Base-by-base conservation (phyloP, 2,113 vertebrate genomes). In the Scortum barcoo region DNA sequence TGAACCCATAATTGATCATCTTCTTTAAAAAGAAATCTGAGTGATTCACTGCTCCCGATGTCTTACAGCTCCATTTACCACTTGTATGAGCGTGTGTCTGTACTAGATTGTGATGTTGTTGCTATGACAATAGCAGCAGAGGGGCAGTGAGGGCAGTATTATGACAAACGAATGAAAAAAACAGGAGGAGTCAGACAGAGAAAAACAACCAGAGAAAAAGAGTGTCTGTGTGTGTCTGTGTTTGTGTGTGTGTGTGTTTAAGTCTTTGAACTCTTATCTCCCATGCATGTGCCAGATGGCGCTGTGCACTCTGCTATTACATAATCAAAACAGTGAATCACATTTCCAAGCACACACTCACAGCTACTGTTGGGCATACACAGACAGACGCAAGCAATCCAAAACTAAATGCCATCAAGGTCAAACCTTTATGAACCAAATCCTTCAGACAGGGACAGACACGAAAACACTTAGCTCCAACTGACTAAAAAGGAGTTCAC, bases 231-330 rank as follows among this genome's bases (percentile, higher is more conserved):
- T 58, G 6, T 36, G 33, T 73, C 30, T 69, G 66, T 48, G 61
- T 70, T 42, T 2, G n/a, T n/a, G 61, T 58, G 6, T 36, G 33
- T 73, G 36, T 69, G 66, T 48, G 61, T 70, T 42, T 2, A 40
- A 72, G 73, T 88, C 75, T 90, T 78, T 78, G 78, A 92, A 93
- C 82, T 88, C 85, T 92, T 89, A 90, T 93, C 88, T 91, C 74
- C 60, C 74, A 82, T 63, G 79, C 51, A n/a, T 89, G 85, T 89
- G 90, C 90, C 92, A 95, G 91, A 94, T 94, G 92, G 93, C 85
- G 88, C 88, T 90, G 82, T 89, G 80, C 86, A 84, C 83, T 44
- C 42, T 73, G 53, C 66, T 28, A 72, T 95, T 95, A 93, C 91
- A 91, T 94, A 94, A 95, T 87, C 78, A 88, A 89, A 93, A 92